Evolutionary conservation across 2,113 vertebrate species (phyloP), one percentile per base, ranked within the genome.

Genomic region (Origma solitaria): DNA sequence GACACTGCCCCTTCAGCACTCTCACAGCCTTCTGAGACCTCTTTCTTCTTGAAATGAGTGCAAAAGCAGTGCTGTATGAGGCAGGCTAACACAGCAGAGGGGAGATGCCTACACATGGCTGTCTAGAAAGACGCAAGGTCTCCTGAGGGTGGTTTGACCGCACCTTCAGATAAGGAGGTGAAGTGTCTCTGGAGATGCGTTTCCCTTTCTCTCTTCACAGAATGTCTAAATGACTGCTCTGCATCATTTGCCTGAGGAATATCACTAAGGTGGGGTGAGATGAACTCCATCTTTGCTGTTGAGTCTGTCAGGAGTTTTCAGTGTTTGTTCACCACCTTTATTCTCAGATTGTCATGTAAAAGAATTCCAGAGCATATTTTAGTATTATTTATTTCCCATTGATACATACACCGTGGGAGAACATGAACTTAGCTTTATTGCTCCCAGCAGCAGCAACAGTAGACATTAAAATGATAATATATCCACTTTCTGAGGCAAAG

Each of bases 381-480:
- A 71, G 22, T 11, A 20, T 83, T 90, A 83, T 77, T 92, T 94
- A 49, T 90, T 93, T 92, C 65, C 61, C 69, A 86, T 56, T 94
- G 80, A 92, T 86, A 93, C 88, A 35, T 71, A 83, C n/a, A 24
- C 72, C 8, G 0, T 92, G 86, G 80, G 77, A 96, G 92, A 95
- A 81, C 19, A 69, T 35, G 58, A 66, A 68, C 51, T 82, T 78
- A 57, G 60, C 72, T 88, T 96, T 94, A 92, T 86, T 92, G 69
- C 88, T 94, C 92, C 80, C 90, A 88, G 88, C 82, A 96, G 92
- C 69, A 57, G 56, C 64, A 71, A 49, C 65, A 92, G 69, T 44
- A 90, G 88, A 90, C 92, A 84, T 78, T 71, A 82, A 96, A 95
- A 95, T 90, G 90, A 93, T 94, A 97, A 94, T 96, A 79, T 78